Conservation (phyloP, 2,888 invertebrate genomes). For the Pyrochroa serraticornis region DNA sequence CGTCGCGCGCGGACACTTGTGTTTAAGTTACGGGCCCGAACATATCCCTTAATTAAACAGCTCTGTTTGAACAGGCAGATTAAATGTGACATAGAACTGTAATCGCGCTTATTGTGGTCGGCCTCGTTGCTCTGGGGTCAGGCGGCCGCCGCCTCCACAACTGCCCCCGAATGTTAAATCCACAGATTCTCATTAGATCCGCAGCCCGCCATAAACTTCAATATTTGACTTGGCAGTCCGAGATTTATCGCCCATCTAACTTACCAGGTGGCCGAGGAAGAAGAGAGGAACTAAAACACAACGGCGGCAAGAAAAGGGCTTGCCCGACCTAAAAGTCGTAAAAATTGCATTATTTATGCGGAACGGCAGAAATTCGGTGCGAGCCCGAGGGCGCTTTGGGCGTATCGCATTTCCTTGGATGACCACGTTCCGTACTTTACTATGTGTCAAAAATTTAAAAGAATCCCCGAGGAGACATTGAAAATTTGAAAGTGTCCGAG, state of each 20-base stretch:
- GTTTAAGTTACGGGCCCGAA: constrained; percentile 59
- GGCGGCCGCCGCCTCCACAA: constrained; percentile 21
- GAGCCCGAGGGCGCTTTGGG: constrained; percentile 39
- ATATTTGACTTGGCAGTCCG: constrained; percentile 23
- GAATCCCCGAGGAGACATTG: constrained; percentile 57
- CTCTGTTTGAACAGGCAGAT: constrained; percentile 61
- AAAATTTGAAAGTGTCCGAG: constrained; percentile 60
- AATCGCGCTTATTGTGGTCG: constrained; percentile 60
- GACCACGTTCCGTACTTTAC: constrained; percentile 58
- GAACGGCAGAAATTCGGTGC: constrained; percentile 21
- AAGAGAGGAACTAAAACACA: not conserved
- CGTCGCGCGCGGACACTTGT: constrained; percentile 57
- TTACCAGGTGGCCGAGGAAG: not conserved
- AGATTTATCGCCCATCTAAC: not conserved
- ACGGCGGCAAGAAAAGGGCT: not conserved
- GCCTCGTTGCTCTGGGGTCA: constrained; percentile 39
- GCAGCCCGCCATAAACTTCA: constrained; percentile 18
- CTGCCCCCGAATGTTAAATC: constrained; percentile 29
- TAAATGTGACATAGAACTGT: constrained; percentile 61
- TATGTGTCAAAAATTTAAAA: constrained; percentile 61
- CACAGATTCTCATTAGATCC: constrained; percentile 29
- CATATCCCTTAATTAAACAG: constrained; percentile 61
- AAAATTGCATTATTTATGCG: constrained; percentile 38
- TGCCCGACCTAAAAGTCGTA: not conserved
- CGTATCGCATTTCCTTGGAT: constrained; percentile 53